Evolutionary conservation across 2,888 invertebrate genomes (phyloP), one percentile per base, ranked within the genome.

Genomic region (Lacanobia oleracea): DNA sequence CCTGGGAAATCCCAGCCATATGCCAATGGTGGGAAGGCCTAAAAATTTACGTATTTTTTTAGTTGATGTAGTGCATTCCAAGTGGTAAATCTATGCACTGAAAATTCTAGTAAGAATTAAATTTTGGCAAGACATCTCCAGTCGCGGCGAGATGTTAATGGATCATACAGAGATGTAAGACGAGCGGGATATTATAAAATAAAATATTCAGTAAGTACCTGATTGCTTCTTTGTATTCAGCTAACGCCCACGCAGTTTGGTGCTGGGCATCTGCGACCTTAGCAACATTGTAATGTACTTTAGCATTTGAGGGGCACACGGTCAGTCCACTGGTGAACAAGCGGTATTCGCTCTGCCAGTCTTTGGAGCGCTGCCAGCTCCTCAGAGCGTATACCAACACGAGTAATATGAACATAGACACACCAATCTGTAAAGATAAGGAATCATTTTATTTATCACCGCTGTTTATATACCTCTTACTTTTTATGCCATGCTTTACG

Each of bases 301-400:
- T 99, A 27, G 99, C 99, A 95, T 99, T 99, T 61, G 97, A 95
- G 0, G 99, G 99, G 90, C 99, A 99, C 21, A 99, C 98, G 37
- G 96, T 90, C n/a, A 98, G 92, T 0, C 98, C 99, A 40, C 98
- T 98, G 61, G 96, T 94, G 91, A 99, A 99, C 51, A 99, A 94
- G 21, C 94, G 92, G 84, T 97, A 97, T 92, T 99, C 99, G 67
- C 95, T 97, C 74, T 97, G 96, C 99, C 99, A 99, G 67, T 99
- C 97, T 4, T 93, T 89, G 67, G 98, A 98, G 81, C 98, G 95
- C 79, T 97, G 95, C 77, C 97, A 95, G 37, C 97, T 96, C 77
- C 96, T 94, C 21, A 96, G 60, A 18, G 82, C 82, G 70, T 88
- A 90, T 14, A 92, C 78, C 66, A 90, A 67, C 73, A 94, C 76